phyloP scores from a whole-genome alignment of 2,113 vertebrate species.

The Alethe castanea region DNA sequence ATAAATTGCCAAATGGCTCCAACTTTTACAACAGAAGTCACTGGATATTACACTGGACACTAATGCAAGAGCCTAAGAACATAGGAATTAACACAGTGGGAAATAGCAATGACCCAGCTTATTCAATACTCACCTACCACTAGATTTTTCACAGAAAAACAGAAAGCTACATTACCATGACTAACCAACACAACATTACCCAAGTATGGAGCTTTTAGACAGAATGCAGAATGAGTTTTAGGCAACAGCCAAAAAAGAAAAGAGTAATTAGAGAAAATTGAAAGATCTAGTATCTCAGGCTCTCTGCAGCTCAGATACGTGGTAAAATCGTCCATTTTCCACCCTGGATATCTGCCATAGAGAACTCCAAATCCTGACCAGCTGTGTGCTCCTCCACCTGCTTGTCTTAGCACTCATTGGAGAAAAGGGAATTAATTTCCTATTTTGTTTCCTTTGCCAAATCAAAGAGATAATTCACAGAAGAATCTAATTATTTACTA shows the following conservation, averaged over 20 bases:
- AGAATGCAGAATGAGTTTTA: not conserved
- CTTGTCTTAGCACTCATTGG: not conserved
- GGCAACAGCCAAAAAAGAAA: not conserved
- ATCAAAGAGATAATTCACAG: not conserved
- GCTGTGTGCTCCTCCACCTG: not conserved
- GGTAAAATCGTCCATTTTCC: not conserved
- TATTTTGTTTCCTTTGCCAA: not conserved
- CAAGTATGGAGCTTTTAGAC: not conserved
- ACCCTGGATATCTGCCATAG: not conserved
- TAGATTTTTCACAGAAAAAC: not conserved
- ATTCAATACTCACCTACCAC: not conserved
- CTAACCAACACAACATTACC: not conserved
- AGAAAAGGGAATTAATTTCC: not conserved
- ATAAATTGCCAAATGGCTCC: not conserved
- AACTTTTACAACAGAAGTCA: not conserved
- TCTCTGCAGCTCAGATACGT: not conserved
- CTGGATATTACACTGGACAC: not conserved
- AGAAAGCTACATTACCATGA: not conserved
- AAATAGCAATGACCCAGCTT: not conserved
- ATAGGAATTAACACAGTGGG: not conserved
- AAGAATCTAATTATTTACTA: not conserved
- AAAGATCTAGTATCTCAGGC: not conserved
- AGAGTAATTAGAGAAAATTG: not conserved
- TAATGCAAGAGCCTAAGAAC: not conserved
- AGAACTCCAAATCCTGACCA: slow-evolving; percentile 12